Conservation (phyloP, 2,797 vertebrate species). For the Sorex maritimensis region DNA sequence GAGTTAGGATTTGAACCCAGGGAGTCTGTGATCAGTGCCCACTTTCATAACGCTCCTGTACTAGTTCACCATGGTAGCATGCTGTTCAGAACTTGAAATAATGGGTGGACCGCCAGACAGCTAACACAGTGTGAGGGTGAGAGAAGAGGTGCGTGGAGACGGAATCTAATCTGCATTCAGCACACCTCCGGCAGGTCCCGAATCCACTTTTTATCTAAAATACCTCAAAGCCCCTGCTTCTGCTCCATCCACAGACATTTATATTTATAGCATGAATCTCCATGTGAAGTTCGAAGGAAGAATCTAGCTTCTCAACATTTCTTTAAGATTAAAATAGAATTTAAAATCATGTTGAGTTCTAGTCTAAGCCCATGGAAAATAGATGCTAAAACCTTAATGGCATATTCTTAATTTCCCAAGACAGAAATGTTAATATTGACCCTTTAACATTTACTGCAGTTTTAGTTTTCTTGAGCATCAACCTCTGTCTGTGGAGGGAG, state of each 20-base stretch:
- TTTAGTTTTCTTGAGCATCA: conserved; percentile 56
- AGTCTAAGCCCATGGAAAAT: background rate
- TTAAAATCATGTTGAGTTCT: conserved; percentile 30
- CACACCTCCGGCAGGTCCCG: background rate
- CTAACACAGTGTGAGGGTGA: background rate
- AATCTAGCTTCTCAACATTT: background rate
- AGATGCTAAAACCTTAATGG: conserved; percentile 35
- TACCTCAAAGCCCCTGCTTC: conserved; percentile 30
- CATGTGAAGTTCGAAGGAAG: background rate
- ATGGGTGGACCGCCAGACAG: background rate
- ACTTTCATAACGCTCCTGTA: too few species aligned
- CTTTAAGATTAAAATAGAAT: conserved; percentile 22
- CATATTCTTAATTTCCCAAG: background rate
- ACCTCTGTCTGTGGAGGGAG: too few species aligned
- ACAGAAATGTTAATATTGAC: background rate
- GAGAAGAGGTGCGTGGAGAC: background rate
- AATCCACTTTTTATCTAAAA: conserved; percentile 53
- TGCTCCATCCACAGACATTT: background rate
- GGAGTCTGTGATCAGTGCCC: too few species aligned
- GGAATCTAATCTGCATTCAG: background rate
- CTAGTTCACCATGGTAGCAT: too few species aligned
- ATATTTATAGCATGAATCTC: background rate
- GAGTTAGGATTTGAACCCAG: too few species aligned
- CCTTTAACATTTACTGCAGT: conserved; percentile 22
- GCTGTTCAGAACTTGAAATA: too few species aligned